Base-by-base conservation (phyloP, 1,140 invertebrate genomes). In the Hirudo medicinalis region DNA sequence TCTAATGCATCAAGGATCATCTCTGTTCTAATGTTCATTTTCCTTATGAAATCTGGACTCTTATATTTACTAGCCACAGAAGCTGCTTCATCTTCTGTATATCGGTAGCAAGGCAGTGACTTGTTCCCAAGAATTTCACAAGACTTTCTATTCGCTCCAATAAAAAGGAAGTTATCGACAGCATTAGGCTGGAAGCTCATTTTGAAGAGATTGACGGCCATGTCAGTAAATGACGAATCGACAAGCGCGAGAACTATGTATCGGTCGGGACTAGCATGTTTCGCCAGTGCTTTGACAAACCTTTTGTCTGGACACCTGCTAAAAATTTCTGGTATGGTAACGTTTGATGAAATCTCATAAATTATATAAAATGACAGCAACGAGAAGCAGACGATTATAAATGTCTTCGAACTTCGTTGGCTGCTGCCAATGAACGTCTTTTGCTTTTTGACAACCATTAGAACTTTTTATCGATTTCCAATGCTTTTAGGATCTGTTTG, bases 1-100 rank as follows among this genome's bases (percentile, higher is more conserved):
- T 13, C 22, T 20, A 73, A 43, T 19, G 72, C 72, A 43, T 71
- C 69, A 9, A 73, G 27, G 36, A 73, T 68, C 70, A 73, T 66
- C 22, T 67, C 54, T 27, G 72, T 73, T 19, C 72, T 69, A 19
- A 67, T 49, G 40, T 73, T 73, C 72, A 73, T 73, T 54, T 73
- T 73, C 22, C 63, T 69, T 20, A 67, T 71, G 72, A 73, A 73
- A 49, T 36, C 72, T n/a, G 43, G 57, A 49, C 63, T 67, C n/a
- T 66, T 32, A 20, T 68, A 72, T 17, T 20, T 49, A 63, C 70
- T 72, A 20, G 73, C 70, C 17, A 43, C 53, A 17, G n/a, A n/a
- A 2, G 57, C 60, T 11, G 32, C 29, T 63, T 71, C 22, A 32
- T 72, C 70, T 27, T 29, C 54, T 53, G 53, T 67, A 60, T 74